These are phyloP conservation scores for Laticauda laticaudata DNA, from an alignment of 2,113 vertebrate species.

Conservation along the genomic window DNA sequence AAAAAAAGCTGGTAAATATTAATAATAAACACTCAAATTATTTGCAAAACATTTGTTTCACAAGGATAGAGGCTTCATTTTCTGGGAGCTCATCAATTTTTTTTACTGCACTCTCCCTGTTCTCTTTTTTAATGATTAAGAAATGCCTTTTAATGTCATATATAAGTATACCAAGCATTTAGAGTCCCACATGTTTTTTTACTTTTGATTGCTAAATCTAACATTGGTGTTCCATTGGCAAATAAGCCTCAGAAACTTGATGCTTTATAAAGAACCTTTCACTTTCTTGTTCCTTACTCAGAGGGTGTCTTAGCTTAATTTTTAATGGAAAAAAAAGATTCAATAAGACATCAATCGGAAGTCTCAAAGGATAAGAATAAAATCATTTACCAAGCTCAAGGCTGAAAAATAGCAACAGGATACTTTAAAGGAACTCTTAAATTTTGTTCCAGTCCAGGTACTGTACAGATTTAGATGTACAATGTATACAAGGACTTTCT, in stretches of 20 bases:
- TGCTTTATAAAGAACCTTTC: slow-evolving; percentile 17
- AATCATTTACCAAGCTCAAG: not conserved
- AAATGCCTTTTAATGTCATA: slow-evolving; percentile 15
- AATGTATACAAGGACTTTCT: not conserved
- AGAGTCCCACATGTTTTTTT: not conserved
- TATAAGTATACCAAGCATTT: not conserved
- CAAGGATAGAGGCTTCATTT: slow-evolving; percentile 45
- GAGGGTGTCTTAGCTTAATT: slow-evolving; percentile 3
- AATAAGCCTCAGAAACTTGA: slow-evolving; percentile 5
- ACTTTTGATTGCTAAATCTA: not conserved
- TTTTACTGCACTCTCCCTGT: slow-evolving; percentile 27
- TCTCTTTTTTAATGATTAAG: slow-evolving; percentile 15
- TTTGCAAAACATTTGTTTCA: slow-evolving; percentile 10
- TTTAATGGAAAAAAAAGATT: not conserved
- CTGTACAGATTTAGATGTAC: not conserved
- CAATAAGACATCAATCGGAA: not conserved
- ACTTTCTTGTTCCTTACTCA: not conserved
- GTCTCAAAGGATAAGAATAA: not conserved
- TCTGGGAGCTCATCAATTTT: slow-evolving; percentile 51
- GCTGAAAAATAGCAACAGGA: not conserved
- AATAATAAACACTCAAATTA: not conserved
- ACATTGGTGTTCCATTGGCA: slow-evolving; percentile 13
- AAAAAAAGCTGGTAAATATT: slow-evolving; percentile 11
- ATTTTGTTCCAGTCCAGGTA: not conserved
- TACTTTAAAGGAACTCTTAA: not conserved